These are phyloP conservation scores for Troglohyphantes excavatus DNA, from an alignment of 2,888 invertebrate species.

Conservation along the genomic window DNA sequence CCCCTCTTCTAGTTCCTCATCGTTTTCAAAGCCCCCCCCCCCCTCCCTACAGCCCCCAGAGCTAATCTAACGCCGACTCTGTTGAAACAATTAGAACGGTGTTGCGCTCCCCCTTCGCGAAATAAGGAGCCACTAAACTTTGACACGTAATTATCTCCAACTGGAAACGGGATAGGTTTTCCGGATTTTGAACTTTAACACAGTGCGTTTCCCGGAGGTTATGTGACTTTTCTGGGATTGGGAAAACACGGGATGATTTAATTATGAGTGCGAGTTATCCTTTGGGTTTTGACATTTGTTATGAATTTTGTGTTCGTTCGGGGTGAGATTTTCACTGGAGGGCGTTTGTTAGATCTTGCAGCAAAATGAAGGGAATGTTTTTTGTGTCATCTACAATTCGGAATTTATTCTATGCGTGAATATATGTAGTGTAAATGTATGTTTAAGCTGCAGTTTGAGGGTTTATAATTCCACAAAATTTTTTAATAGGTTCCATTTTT, in stretches of 20 bases:
- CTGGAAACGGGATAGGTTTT: conserved; percentile 22
- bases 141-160: conserved; percentile 69
- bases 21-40: conserved; percentile 34
- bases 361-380: too few species aligned
- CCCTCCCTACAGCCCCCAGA: conserved; percentile 11
- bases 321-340: too few species aligned
- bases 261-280: conserved; percentile 31
- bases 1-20: too few species aligned
- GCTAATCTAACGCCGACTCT: conserved; percentile 61
- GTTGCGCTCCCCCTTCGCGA: conserved; percentile 49
- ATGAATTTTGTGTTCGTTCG: not conserved
- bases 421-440: too few species aligned
- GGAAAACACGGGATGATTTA: conserved; percentile 21
- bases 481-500: too few species aligned
- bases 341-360: too few species aligned
- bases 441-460: too few species aligned
- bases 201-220: conserved; percentile 42
- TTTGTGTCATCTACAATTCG: too few species aligned
- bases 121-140: conserved; percentile 68
- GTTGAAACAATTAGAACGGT: conserved; percentile 73
- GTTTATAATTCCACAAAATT: too few species aligned
- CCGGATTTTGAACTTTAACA: conserved; percentile 46
- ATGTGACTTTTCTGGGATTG: not conserved
- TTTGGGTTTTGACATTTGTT: not conserved
- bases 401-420: too few species aligned